These are phyloP conservation scores for Oophaga sylvatica DNA, from an alignment of 2,797 vertebrate genomes.

Conservation along the genomic window DNA sequence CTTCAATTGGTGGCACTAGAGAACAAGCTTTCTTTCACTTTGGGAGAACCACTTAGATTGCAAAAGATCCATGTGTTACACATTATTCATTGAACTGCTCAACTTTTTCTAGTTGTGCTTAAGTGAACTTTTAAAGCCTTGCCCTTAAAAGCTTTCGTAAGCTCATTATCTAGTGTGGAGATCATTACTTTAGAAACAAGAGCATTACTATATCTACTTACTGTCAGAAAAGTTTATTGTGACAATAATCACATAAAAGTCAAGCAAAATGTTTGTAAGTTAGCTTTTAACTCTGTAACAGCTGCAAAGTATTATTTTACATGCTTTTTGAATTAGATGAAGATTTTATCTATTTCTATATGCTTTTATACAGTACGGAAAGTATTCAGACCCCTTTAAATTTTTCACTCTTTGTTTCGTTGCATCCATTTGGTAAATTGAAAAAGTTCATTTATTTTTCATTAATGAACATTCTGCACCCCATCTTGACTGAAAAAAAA, in stretches of 20 bases:
- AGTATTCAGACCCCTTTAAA: no score
- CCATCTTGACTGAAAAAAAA: no score
- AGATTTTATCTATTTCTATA: neutral
- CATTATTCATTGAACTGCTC: conserved; percentile 10
- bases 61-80: conserved; percentile 19
- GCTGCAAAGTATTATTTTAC: neutral
- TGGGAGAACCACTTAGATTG: no score
- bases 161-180: conserved; percentile 35
- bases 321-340: neutral
- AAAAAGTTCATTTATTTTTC: no score
- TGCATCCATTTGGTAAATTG: no score
- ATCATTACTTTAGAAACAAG: conserved; percentile 13
- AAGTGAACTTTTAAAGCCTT: conserved; percentile 10
- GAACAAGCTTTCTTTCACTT: no score
- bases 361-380: no score
- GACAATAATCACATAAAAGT: conserved; percentile 14
- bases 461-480: no score
- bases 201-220: conserved; percentile 37
- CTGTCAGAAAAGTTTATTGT: conserved; percentile 33
- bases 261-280: neutral
- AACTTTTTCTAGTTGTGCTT: conserved; percentile 7
- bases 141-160: conserved; percentile 33
- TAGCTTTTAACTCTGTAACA: neutral
- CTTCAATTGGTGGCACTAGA: no score
- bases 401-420: no score